Base-by-base conservation (phyloP, 2,888 invertebrate species). In the Nemoura dubitans region DNA sequence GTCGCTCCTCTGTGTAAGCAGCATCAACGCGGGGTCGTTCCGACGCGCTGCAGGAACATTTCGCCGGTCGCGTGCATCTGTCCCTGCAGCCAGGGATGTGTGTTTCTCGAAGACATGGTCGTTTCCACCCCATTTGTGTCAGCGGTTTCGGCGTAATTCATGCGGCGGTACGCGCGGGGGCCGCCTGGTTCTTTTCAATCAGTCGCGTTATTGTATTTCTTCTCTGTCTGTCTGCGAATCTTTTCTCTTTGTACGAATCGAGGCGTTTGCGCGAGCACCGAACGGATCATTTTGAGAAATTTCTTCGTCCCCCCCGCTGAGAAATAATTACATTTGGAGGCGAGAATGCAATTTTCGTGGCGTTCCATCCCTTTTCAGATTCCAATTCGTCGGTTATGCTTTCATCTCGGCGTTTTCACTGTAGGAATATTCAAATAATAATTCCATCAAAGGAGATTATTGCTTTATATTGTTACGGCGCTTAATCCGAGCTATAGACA, bases 41-140 rank as follows among this genome's bases (percentile, higher is more conserved):
- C 59, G 59, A n/a, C n/a, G 36, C 10, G 36, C 5, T 21, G 59
- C 59, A 59, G 14, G 59, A 10, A 59, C 59, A 59, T 1, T 36
- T 36, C 59, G 59, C 16, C 59, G 36, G 36, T 36, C 5, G 36
- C 10, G 36, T 59, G 59, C 59, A 59, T 59, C 59, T 59, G 59
- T 3, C n/a, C n/a, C 16, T 59, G 14, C 59, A 10, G 59, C 16
- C 21, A 16, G 3, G 36, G 3, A 10, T 36, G 36, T 36, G 36
- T 36, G 36, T 36, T 36, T 36, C 10, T 36, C 36, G 36, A 36
- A 36, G 36, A 36, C 36, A 21, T 21, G 21, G 59, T 59, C 59
- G 59, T 59, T 59, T 59, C 59, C 59, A 59, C 59, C 59, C 59
- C 59, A 59, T 59, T 59, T 59, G 59, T 59, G 59, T 59, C 59